Evolutionary conservation across 1,140 invertebrate genomes (phyloP), one percentile per base, ranked within the genome.

Genomic region (Capitella teleta): DNA sequence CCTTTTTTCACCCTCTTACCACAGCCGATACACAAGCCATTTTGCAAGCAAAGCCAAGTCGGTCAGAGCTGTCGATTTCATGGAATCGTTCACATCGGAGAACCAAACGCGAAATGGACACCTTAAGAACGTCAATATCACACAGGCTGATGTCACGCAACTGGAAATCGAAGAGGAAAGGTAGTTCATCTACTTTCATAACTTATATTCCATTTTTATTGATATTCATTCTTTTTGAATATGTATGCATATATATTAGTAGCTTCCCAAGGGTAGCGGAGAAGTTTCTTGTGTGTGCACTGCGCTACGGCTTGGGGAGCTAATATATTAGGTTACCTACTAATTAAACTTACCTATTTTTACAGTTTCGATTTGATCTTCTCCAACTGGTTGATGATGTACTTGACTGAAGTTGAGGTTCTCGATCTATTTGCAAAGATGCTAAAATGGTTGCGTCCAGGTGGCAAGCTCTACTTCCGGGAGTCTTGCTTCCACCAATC

Each of bases 381-480:
- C 62, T 77, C 76, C 55, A 80, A 80, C 58, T 80, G 79, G 79
- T 64, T 80, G 16, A 66, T 80, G 40, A 80, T 80, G 79, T 80
- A 80, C 57, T 54, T 80, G 28, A 61, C 61, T 30, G 76, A 80
- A 53, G 59, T 63, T 3, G 79, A 80, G 56, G 68, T 76, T n/a
- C n/a, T n/a, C n/a, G n/a, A n/a, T n/a, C n/a, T n/a, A n/a, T n/a
- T n/a, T n/a, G n/a, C n/a, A n/a, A n/a, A n/a, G n/a, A n/a, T n/a
- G n/a, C n/a, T n/a, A n/a, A n/a, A n/a, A n/a, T n/a, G n/a, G n/a
- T n/a, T n/a, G n/a, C n/a, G n/a, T n/a, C n/a, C n/a, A n/a, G n/a
- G n/a, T n/a, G n/a, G n/a, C n/a, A n/a, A n/a, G n/a, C n/a, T n/a
- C n/a, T n/a, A n/a, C n/a, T n/a, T n/a, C n/a, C n/a, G n/a, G n/a